A percentile compares a stretch with the other conserved stretches of the same genome.
Conservation (phyloP, 2,797 vertebrate species). For the Microctenopoma stevenorrisi region DNA sequence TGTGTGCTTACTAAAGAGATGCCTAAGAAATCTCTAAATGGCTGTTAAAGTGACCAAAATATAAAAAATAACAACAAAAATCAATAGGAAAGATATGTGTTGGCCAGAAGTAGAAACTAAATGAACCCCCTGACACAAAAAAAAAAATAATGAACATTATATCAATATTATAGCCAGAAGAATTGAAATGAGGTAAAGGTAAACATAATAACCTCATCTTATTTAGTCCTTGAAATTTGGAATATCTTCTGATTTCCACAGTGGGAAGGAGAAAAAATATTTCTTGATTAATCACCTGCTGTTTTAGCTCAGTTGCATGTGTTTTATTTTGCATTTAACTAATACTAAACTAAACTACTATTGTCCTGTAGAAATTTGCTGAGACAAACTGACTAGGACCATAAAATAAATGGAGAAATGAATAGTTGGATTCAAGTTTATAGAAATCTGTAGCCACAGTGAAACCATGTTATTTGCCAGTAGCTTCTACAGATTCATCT, state of each 20-base stretch:
- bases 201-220: background rate
- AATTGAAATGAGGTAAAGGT: background rate
- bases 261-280: background rate
- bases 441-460: background rate
- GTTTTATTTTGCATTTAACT: background rate
- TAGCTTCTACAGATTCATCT: background rate
- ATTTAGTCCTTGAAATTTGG: no score
- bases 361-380: background rate
- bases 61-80: no score
- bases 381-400: background rate
- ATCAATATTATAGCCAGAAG: no score
- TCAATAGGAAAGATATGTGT: no score
- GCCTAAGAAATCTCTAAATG: no score
- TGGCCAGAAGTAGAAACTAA: no score
- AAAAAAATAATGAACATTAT: no score
- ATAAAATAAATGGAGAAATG: background rate
- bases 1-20: no score
- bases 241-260: background rate
- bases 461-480: background rate
- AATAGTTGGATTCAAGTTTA: background rate
- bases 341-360: no score
- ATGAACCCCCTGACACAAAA: no score
- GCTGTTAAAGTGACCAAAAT: no score
- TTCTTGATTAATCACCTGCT: conserved; percentile 31
- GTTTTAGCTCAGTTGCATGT: background rate